Evolutionary conservation across 2,888 invertebrate species (phyloP).

Genomic region (Gibbula magus): DNA sequence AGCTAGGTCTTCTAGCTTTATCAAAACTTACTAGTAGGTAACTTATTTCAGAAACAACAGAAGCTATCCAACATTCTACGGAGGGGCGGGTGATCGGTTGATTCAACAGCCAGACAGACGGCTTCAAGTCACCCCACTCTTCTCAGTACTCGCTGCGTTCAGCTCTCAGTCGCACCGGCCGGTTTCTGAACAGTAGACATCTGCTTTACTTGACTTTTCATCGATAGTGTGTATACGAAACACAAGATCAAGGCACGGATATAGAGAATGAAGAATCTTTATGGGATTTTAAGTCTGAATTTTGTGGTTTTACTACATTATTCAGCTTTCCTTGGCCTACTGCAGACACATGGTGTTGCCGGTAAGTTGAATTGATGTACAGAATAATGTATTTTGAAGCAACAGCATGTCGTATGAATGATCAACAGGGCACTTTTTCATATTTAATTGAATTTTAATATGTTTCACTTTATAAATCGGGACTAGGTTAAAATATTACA

Average conservation of each 20-base stretch:
- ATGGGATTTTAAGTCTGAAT: not conserved
- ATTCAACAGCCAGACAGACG: slow-evolving; percentile 20
- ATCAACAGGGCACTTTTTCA: no score
- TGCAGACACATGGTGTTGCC: not conserved
- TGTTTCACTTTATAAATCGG: no score
- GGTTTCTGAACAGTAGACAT: not conserved
- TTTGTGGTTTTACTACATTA: not conserved
- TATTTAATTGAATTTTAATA: no score
- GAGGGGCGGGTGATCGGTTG: not conserved
- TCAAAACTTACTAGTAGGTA: no score
- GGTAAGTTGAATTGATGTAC: not conserved
- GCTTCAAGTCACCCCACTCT: slow-evolving; percentile 14
- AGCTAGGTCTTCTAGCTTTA: not conserved
- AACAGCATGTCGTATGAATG: no score
- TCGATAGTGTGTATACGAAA: no score
- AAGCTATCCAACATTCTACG: no score
- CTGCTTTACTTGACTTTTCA: no score
- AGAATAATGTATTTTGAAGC: no score
- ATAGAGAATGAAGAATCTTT: not conserved
- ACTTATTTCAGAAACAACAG: no score
- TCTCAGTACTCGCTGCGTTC: not conserved
- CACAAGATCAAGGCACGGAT: not conserved
- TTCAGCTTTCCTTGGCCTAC: not conserved
- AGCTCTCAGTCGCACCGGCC: not conserved
- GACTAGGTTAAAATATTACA: no score